These are phyloP conservation scores for Epirrhoe tristata DNA, from an alignment of 2,888 invertebrate species.

Conservation along the genomic window DNA sequence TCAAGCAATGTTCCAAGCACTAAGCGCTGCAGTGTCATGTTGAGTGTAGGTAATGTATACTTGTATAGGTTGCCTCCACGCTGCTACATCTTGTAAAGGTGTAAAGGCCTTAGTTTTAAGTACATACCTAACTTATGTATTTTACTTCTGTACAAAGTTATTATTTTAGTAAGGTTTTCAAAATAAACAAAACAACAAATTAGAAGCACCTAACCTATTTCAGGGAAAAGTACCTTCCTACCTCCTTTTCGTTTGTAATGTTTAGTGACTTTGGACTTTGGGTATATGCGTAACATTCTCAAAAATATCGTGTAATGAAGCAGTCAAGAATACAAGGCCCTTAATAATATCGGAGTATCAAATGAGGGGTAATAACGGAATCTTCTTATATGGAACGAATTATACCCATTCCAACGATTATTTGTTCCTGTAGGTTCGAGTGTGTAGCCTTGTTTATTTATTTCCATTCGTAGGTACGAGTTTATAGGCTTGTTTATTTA, in stretches of 20 bases:
- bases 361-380: conserved; percentile 14
- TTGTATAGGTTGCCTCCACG: too few species aligned
- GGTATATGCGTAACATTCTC: not conserved
- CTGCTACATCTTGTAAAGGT: too few species aligned
- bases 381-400: conserved; percentile 16
- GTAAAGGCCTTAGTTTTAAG: too few species aligned
- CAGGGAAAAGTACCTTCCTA: too few species aligned
- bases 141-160: too few species aligned
- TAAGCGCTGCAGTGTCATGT: too few species aligned
- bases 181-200: too few species aligned
- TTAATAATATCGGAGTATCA: conserved; percentile 8
- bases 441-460: not conserved
- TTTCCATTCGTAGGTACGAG: not conserved
- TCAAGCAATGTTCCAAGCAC: too few species aligned
- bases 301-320: conserved; percentile 21
- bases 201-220: too few species aligned
- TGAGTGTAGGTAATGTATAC: too few species aligned
- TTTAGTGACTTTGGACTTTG: not conserved
- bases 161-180: too few species aligned
- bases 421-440: not conserved
- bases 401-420: not conserved
- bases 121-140: too few species aligned
- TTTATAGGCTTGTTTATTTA: not conserved
- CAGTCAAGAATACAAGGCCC: conserved; percentile 13
- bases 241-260: not conserved